Conservation (phyloP, 1,140 invertebrate genomes). For the Zaprionus ornatus region DNA sequence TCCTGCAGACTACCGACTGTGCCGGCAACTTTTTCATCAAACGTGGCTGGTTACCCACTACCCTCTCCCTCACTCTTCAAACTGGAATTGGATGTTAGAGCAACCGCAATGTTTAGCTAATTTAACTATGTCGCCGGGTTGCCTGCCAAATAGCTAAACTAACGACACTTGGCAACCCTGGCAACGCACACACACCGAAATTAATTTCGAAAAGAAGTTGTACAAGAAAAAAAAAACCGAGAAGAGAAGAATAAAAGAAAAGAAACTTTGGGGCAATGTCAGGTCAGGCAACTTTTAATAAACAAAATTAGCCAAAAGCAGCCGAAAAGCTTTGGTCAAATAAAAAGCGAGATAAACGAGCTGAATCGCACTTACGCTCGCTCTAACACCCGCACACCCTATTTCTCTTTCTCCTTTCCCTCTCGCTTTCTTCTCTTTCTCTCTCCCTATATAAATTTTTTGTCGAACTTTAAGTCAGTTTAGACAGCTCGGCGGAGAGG, state of each 20-base stretch:
- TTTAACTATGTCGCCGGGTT: constrained; percentile 74
- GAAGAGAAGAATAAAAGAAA: constrained; percentile 1
- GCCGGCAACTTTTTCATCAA: constrained; percentile 52
- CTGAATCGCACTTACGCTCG: background rate
- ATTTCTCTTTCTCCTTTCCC: background rate
- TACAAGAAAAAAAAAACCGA: background rate
- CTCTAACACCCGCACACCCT: background rate
- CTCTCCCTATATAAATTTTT: background rate
- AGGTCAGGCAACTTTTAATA: constrained; percentile 78
- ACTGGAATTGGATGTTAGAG: constrained; percentile 27
- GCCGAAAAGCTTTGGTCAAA: constrained; percentile 58
- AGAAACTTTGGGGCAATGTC: constrained; percentile 12
- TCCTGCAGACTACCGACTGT: background rate
- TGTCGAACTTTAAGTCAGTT: background rate
- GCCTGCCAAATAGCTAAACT: constrained; percentile 76
- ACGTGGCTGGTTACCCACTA: constrained; percentile 11
- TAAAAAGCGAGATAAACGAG: constrained; percentile 74
- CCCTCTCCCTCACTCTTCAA: background rate
- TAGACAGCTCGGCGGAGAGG: background rate
- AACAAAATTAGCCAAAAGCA: constrained; percentile 72
- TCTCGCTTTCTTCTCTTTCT: background rate
- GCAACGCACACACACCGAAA: constrained; percentile 56
- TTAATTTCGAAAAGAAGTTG: constrained; percentile 57
- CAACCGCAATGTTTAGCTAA: constrained; percentile 76
- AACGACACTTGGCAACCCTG: constrained; percentile 72